Evolutionary conservation across 2,797 vertebrate genomes (phyloP).

Genomic region (Gymnocypris eckloni): DNA sequence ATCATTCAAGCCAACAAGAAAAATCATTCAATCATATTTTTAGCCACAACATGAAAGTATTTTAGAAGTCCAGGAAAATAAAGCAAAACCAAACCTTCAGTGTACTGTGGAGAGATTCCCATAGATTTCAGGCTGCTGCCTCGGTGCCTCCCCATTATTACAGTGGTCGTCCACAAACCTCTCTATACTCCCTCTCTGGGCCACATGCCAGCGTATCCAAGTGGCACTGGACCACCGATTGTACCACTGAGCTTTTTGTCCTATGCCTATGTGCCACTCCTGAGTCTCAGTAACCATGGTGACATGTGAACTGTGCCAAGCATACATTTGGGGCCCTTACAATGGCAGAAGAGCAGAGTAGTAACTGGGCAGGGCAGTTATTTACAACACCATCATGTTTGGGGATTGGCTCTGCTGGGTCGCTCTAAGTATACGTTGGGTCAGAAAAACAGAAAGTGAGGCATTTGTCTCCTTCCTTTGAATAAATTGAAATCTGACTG

Average conservation of each 20-base stretch:
- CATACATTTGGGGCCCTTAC: constrained; percentile 73
- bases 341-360: constrained; percentile 73
- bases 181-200: constrained; percentile 64
- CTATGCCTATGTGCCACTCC: constrained; percentile 78
- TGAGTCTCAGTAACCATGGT: constrained; percentile 84
- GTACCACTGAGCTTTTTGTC: constrained; percentile 55
- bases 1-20: constrained; percentile 1
- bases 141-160: constrained; percentile 17
- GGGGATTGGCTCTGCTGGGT: constrained; percentile 5
- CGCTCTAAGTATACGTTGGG: background rate
- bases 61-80: constrained; percentile 13
- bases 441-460: background rate
- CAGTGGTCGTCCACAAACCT: constrained; percentile 65
- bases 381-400: constrained; percentile 50
- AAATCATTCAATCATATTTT: background rate
- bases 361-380: constrained; percentile 74
- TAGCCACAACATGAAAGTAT: constrained; percentile 11
- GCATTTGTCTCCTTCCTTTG: background rate
- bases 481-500: background rate
- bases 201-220: constrained; percentile 50
- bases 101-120: constrained; percentile 3
- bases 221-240: constrained; percentile 50
- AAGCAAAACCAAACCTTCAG: background rate
- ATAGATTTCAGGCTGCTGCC: constrained; percentile 24
- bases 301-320: constrained; percentile 75